phyloP scores from a whole-genome alignment of 2,888 invertebrate species.

The Drosophila pullipes region DNA sequence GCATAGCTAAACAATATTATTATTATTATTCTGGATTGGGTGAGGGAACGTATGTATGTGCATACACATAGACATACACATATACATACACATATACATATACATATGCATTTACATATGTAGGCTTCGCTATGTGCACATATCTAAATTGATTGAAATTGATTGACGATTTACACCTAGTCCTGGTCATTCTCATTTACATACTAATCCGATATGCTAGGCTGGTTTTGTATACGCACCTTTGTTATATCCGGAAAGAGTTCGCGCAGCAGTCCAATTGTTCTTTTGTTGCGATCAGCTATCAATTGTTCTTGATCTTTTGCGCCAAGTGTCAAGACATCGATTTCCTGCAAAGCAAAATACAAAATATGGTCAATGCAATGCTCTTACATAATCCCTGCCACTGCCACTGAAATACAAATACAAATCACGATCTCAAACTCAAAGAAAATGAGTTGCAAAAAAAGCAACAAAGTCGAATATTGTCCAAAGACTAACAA shows the following conservation, averaged over 20 bases:
- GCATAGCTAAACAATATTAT: constrained; percentile 29
- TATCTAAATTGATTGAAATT: neutral
- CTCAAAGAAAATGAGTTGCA: constrained; percentile 31
- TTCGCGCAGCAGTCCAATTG: constrained; percentile 91
- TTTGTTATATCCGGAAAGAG: constrained; percentile 91
- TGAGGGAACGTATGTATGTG: neutral
- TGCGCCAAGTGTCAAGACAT: constrained; percentile 89
- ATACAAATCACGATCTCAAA: constrained; percentile 9
- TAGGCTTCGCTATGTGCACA: constrained; percentile 45
- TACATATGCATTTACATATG: no score
- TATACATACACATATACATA: neutral
- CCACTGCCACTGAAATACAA: constrained; percentile 34
- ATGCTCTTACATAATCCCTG: constrained; percentile 18
- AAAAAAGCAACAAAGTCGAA: constrained; percentile 20
- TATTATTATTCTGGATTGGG: neutral
- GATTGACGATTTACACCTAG: constrained; percentile 3
- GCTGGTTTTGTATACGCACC: constrained; percentile 86
- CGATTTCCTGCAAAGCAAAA: constrained; percentile 87
- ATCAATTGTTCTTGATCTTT: constrained; percentile 87
- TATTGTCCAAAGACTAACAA: constrained; percentile 15
- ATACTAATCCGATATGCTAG: neutral
- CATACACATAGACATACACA: neutral
- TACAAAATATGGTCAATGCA: neutral
- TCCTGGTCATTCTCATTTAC: constrained; percentile 2
- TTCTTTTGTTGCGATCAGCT: constrained; percentile 91